Percentiles rank a stretch among this genome's conserved stretches.
phyloP scores from a whole-genome alignment of 2,113 vertebrate species.

The Halcyon senegalensis region DNA sequence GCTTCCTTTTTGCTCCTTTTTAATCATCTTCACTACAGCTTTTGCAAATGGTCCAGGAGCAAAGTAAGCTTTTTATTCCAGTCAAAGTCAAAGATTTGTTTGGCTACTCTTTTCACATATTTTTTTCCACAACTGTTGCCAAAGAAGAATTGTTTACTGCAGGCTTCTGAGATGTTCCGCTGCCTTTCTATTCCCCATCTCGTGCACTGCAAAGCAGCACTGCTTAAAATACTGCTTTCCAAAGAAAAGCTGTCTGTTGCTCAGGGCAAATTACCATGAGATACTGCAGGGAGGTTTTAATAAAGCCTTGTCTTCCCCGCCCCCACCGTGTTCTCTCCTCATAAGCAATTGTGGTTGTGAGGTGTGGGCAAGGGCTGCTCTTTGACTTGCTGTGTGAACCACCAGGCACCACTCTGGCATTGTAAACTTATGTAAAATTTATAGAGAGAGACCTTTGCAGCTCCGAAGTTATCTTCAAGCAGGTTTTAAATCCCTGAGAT shows the following conservation, averaged over 20 bases:
- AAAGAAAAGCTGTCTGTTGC: neutral
- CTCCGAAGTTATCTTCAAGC: neutral
- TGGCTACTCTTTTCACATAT: slow-evolving; percentile 17
- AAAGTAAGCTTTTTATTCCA: slow-evolving; percentile 72
- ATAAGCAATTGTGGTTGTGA: neutral
- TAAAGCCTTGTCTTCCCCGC: neutral
- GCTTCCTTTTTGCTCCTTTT: slow-evolving; percentile 74
- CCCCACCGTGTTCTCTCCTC: neutral
- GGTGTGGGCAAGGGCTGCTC: neutral
- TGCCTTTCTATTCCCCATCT: slow-evolving; percentile 16
- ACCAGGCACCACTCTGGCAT: neutral
- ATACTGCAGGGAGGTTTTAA: neutral
- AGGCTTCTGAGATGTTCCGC: slow-evolving; percentile 24
- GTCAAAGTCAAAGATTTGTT: slow-evolving; percentile 58
- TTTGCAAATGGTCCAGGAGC: slow-evolving; percentile 69
- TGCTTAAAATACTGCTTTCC: slow-evolving; percentile 6
- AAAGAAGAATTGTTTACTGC: slow-evolving; percentile 41
- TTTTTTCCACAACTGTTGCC: slow-evolving; percentile 47
- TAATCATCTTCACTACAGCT: slow-evolving; percentile 76
- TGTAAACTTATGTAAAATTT: slow-evolving; percentile 38
- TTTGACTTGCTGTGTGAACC: slow-evolving; percentile 8
- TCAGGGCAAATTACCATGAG: slow-evolving; percentile 7
- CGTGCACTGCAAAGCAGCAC: neutral
- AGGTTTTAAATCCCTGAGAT: slow-evolving; percentile 27
- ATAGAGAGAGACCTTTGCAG: neutral